These are phyloP conservation scores for Noturus placidus DNA, from an alignment of 2,113 vertebrate genomes.

Conservation along the genomic window DNA sequence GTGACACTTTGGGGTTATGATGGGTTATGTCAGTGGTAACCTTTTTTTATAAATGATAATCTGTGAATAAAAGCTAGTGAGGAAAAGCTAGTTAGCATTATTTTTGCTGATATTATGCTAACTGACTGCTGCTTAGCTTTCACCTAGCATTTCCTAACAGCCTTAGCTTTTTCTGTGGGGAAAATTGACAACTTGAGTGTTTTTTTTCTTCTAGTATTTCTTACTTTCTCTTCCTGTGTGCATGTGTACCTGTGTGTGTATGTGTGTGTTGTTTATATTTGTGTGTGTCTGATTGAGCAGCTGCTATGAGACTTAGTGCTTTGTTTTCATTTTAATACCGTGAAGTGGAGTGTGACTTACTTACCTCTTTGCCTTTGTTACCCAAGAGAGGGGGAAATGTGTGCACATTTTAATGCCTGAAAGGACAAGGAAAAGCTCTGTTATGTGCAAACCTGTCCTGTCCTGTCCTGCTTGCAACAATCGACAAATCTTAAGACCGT, in stretches of 20 bases:
- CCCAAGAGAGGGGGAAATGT: background rate
- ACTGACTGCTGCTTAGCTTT: background rate
- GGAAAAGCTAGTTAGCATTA: background rate
- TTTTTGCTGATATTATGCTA: background rate
- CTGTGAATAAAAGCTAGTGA: background rate
- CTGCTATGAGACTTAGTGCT: conserved; percentile 19
- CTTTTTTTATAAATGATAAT: background rate
- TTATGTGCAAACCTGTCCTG: conserved; percentile 14
- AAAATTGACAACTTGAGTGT: background rate
- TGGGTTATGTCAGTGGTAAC: background rate
- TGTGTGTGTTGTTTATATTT: background rate
- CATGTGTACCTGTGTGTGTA: background rate
- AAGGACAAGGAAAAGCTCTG: conserved; percentile 41
- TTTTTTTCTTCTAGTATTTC: background rate
- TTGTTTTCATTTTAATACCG: conserved; percentile 36
- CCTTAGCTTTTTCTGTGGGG: background rate
- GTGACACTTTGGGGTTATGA: background rate
- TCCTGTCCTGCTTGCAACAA: conserved; percentile 6
- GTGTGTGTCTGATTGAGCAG: conserved; percentile 28
- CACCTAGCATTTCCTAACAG: background rate
- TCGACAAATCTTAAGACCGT: conserved; percentile 29
- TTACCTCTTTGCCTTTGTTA: conserved; percentile 26
- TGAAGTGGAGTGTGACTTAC: conserved; percentile 45
- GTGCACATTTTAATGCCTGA: conserved; percentile 6
- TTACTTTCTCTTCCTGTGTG: background rate